These are phyloP conservation scores for Poecilia picta DNA, from an alignment of 2,797 vertebrate genomes.

Conservation along the genomic window DNA sequence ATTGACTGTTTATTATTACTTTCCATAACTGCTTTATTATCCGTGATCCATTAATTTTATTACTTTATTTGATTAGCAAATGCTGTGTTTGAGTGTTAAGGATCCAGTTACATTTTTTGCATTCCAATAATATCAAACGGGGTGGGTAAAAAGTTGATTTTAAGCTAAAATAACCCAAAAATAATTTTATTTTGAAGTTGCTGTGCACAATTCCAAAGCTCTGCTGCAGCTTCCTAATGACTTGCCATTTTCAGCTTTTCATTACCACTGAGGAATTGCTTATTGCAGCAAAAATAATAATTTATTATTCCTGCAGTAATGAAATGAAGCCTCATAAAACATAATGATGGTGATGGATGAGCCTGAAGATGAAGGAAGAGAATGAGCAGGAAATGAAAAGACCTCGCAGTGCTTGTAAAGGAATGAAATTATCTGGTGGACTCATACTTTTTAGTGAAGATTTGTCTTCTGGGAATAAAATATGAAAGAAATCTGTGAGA, in stretches of 20 bases:
- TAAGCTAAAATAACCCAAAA: background rate
- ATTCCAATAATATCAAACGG: background rate
- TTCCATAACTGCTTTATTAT: background rate
- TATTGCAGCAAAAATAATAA: conserved; percentile 33
- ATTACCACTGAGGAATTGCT: conserved; percentile 31
- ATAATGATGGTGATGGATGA: conserved; percentile 27
- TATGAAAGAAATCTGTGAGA: background rate
- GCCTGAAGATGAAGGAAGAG: conserved; percentile 4
- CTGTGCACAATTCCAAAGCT: background rate
- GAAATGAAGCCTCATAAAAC: conserved; percentile 43
- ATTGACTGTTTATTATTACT: background rate
- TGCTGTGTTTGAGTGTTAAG: background rate
- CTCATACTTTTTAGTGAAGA: background rate
- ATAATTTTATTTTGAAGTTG: background rate
- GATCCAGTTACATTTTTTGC: background rate
- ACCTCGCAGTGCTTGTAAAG: background rate
- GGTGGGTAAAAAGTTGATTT: background rate
- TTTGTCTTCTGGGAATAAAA: background rate
- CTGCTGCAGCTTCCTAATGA: background rate
- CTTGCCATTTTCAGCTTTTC: conserved; percentile 33
- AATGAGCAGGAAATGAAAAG: conserved; percentile 11
- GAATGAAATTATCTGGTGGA: background rate
- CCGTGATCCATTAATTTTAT: background rate
- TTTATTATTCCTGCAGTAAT: conserved; percentile 40
- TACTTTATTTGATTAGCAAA: background rate